Evolutionary conservation across 2,797 vertebrate genomes (phyloP), one percentile per base, ranked within the genome.

Genomic region (Botia kubotai): DNA sequence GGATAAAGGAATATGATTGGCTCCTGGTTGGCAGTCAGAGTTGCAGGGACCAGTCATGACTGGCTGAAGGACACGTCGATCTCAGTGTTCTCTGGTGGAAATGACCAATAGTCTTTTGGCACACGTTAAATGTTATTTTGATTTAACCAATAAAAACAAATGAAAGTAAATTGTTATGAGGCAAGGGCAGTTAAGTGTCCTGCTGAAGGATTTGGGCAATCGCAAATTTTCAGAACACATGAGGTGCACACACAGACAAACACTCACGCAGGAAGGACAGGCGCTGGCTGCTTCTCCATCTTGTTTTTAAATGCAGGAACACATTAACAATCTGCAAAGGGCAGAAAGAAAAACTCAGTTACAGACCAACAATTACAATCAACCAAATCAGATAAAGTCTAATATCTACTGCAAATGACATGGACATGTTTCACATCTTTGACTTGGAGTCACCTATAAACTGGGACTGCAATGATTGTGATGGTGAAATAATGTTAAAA

Each of bases 81-180:
- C 55, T 86, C 77, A 75, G 81, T 60, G 76, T 86, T 83, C 72
- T 72, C 77, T 77, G 79, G 82, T n/a, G 21, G 71, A 81, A 80
- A 76, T 77, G 58, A 83, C 71, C 71, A 46, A 78, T 71, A 79
- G 86, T 86, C 83, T 87, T 93, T 93, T 94, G 93, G 93, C 93
- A 94, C 93, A 91, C 5, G 26, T 63, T 63, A 33, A 85, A 85
- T 92, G 92, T 88, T 86, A 57, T 83, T 90, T 89, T 90, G 88
- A 90, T 86, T 89, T 89, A 90, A 91, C 90, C 85, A 86, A 87
- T 88, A 87, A 78, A 79, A 84, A 89, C 83, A 84, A 87, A 84
- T 88, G 86, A 85, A 52, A 88, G 86, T 89, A 85, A 63, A 77
- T 79, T 74, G 62, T 57, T 53, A 68, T 53, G 53, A 77, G 79